Evolutionary conservation across 2,888 invertebrate genomes (phyloP).

Genomic region (Rhagonycha fulva): DNA sequence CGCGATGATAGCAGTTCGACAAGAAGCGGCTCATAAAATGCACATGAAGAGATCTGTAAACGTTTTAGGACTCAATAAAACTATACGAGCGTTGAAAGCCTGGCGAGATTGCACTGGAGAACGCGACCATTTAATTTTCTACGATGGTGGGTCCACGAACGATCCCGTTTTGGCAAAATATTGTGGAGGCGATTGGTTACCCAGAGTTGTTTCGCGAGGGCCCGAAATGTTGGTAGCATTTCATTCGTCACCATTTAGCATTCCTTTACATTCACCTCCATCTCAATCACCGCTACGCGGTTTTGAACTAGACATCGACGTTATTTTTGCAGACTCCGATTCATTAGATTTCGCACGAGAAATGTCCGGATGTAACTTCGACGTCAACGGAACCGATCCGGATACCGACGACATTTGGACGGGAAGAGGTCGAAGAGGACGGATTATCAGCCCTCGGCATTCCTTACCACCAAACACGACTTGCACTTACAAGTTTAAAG

Average conservation of each 20-base stretch:
- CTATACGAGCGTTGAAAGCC: constrained; percentile 70
- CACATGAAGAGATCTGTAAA: constrained; percentile 69
- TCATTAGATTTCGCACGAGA: constrained; percentile 80
- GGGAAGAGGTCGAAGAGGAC: constrained; percentile 70
- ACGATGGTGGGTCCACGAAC: constrained; percentile 81
- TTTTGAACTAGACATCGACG: constrained; percentile 85
- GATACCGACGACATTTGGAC: constrained; percentile 62
- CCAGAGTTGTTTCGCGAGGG: constrained; percentile 75
- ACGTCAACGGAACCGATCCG: constrained; percentile 74
- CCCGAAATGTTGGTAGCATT: constrained; percentile 87
- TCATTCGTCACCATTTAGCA: constrained; percentile 82
- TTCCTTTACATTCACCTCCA: constrained; percentile 69
- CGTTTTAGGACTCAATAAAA: constrained; percentile 73
- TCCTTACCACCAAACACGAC: constrained; percentile 85
- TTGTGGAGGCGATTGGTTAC: constrained; percentile 87
- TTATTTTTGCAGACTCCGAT: constrained; percentile 86
- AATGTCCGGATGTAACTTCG: constrained; percentile 68
- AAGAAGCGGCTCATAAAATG: constrained; percentile 75
- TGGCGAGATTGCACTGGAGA: constrained; percentile 85
- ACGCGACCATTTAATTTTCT: constrained; percentile 82
- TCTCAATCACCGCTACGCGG: constrained; percentile 74
- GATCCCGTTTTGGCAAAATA: constrained; percentile 84
- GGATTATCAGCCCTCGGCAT: constrained; percentile 78
- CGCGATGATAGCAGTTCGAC: constrained; percentile 86
- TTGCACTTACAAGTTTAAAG: constrained; percentile 84